Evolutionary conservation across 2,888 invertebrate species (phyloP).

Genomic region (Polydrusus tereticollis): DNA sequence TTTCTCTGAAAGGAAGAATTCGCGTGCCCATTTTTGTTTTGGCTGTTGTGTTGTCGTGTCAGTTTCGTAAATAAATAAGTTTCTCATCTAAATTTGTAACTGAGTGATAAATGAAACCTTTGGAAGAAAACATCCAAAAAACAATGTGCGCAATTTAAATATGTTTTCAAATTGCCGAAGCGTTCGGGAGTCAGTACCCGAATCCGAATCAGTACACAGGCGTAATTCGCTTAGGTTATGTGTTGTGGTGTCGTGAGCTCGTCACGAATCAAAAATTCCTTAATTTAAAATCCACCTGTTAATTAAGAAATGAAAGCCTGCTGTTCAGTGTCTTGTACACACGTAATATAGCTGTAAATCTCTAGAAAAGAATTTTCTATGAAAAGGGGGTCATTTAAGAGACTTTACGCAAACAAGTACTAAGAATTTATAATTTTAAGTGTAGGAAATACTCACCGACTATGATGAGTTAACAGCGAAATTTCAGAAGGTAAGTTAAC

Average conservation of each 20-base stretch:
- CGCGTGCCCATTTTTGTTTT: neutral
- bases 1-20: neutral
- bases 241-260: neutral
- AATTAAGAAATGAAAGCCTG: conserved; percentile 25
- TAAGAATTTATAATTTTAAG: neutral
- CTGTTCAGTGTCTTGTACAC: conserved; percentile 11
- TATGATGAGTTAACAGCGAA: conserved; percentile 25
- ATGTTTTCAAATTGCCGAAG: neutral
- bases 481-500: conserved; percentile 24
- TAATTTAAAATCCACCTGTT: conserved; percentile 26
- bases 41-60: neutral
- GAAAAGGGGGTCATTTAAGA: conserved; percentile 11
- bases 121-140: neutral
- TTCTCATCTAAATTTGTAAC: too few species aligned
- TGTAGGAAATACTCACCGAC: neutral
- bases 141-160: conserved; percentile 13
- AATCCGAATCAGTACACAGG: neutral
- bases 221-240: conserved; percentile 21
- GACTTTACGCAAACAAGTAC: neutral
- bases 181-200: too few species aligned
- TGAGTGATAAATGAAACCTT: neutral
- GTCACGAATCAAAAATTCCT: conserved; percentile 11
- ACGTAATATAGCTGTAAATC: neutral
- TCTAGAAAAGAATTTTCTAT: conserved; percentile 14
- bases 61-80: neutral